Conservation (phyloP, 1,140 invertebrate species). For the Plodia interpunctella region DNA sequence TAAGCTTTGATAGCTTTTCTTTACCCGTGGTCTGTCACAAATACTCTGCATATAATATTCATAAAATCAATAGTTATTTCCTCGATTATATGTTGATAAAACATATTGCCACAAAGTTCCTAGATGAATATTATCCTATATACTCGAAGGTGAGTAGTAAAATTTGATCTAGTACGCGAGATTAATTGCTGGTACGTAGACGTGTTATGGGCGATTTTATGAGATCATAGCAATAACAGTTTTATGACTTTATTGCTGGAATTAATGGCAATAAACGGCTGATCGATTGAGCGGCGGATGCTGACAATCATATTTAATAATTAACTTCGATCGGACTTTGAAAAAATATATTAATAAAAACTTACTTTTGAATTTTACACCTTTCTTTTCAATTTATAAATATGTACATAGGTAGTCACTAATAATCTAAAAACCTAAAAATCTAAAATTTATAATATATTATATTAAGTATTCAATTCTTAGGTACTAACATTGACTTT, state of each 20-base stretch:
- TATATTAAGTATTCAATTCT: no score
- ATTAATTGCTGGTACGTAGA: constrained; percentile 1
- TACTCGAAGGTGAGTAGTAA: background rate
- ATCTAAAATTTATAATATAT: no score
- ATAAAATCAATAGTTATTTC: background rate
- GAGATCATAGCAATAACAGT: background rate
- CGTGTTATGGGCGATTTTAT: constrained; percentile 9
- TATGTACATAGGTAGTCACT: no score
- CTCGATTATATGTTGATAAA: background rate
- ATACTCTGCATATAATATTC: no score
- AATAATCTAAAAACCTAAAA: no score
- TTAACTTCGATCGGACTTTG: no score
- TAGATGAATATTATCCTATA: background rate
- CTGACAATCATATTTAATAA: background rate
- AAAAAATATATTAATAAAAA: no score
- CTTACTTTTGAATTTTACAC: no score
- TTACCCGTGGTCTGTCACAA: no score
- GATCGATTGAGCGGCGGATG: constrained; percentile 3
- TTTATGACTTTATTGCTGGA: constrained; percentile 6
- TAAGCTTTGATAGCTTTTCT: no score
- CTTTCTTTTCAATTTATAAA: no score
- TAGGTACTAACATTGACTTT: no score
- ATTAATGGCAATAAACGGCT: background rate
- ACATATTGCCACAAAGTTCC: background rate
- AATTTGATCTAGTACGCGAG: background rate